Evolutionary conservation across 2,888 invertebrate species (phyloP).

Genomic region (Drosophila robusta): DNA sequence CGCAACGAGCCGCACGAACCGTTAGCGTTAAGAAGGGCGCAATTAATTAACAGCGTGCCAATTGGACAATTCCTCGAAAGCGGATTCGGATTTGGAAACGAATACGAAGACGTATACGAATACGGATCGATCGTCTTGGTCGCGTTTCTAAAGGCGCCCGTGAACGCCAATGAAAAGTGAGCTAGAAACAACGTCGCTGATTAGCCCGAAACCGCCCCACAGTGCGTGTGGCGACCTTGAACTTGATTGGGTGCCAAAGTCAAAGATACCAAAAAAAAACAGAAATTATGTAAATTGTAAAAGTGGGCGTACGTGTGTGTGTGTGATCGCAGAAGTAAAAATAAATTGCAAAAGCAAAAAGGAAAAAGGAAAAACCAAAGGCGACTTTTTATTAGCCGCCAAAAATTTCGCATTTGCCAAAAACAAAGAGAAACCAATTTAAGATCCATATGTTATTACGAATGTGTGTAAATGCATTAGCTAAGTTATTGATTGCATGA

Average conservation of each 20-base stretch:
- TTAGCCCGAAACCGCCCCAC: background rate
- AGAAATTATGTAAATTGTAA: slow-evolving; percentile 32
- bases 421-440: slow-evolving; percentile 6
- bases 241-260: slow-evolving; percentile 54
- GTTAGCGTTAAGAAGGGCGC: background rate
- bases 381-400: slow-evolving; percentile 34
- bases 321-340: slow-evolving; percentile 41
- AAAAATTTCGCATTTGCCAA: slow-evolving; percentile 67
- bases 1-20: slow-evolving; percentile 20
- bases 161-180: slow-evolving; percentile 21
- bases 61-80: slow-evolving; percentile 2
- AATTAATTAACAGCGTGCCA: slow-evolving; percentile 1
- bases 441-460: slow-evolving; percentile 6
- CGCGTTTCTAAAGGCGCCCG: background rate
- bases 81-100: slow-evolving; percentile 4
- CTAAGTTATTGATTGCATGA: slow-evolving; percentile 23
- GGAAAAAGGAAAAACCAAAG: slow-evolving; percentile 17
- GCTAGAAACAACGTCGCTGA: background rate
- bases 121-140: background rate
- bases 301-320: slow-evolving; percentile 8
- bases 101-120: background rate
- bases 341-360: slow-evolving; percentile 37
- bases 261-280: slow-evolving; percentile 5
- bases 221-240: slow-evolving; percentile 46
- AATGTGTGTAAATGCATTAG: too few species aligned